Percentiles rank a stretch among this genome's conserved stretches.
phyloP scores from a whole-genome alignment of 2,888 invertebrate species.

The Tenthredo amoena region DNA sequence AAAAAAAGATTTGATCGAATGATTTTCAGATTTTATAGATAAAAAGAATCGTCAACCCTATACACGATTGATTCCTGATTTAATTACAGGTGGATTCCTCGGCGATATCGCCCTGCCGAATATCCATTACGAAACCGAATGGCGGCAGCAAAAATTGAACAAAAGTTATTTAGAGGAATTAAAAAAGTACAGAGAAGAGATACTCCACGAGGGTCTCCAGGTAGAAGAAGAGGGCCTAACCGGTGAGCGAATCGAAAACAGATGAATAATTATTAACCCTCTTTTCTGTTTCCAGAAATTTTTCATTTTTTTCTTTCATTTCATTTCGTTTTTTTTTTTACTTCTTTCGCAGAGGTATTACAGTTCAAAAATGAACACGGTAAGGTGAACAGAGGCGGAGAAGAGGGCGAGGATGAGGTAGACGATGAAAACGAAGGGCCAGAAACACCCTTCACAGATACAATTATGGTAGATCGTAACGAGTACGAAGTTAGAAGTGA shows the following conservation, averaged over 20 bases:
- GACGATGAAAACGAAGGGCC: conserved; percentile 59
- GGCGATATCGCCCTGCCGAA: conserved; percentile 92
- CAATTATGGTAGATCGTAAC: conserved; percentile 65
- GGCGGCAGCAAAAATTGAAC: conserved; percentile 81
- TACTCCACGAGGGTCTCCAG: conserved; percentile 89
- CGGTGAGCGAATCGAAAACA: conserved; percentile 77
- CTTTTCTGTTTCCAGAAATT: not conserved
- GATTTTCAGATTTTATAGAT: no score
- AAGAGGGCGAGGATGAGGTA: conserved; percentile 51
- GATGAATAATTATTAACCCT: not conserved
- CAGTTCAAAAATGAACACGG: conserved; percentile 71
- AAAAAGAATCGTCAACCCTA: not conserved
- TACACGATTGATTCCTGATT: not conserved
- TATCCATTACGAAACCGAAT: conserved; percentile 79
- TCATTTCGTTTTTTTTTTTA: not conserved
- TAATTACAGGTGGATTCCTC: conserved; percentile 87
- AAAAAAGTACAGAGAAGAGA: conserved; percentile 91
- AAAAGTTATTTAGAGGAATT: conserved; percentile 87
- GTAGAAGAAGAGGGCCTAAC: conserved; percentile 92
- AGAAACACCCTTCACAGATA: conserved; percentile 61
- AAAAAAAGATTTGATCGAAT: not conserved
- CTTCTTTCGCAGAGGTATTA: conserved; percentile 69
- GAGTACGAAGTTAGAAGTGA: conserved; percentile 68
- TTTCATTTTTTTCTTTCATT: not conserved
- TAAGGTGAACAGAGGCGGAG: conserved; percentile 57